Percentiles rank a stretch among this genome's conserved stretches.
Conservation (phyloP, 2,888 invertebrate genomes). For the Acanthosepion pharaonis region DNA sequence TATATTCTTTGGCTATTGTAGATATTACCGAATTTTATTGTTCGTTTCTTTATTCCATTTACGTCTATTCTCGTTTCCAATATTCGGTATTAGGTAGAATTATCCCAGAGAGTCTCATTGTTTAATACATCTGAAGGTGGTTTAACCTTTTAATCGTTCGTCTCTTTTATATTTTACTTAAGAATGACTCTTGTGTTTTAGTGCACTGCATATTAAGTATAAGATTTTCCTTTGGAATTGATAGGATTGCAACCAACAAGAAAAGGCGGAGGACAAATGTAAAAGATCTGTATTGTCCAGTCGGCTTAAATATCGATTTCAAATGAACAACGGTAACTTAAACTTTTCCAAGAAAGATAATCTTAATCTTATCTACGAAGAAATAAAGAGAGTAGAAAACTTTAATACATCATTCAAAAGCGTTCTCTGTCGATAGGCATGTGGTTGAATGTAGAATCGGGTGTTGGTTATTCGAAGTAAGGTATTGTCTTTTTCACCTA, state of each 20-base stretch:
- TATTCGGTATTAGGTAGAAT: not conserved
- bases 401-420: not conserved
- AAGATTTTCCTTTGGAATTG: not conserved
- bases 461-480: not conserved
- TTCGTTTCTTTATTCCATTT: not conserved
- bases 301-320: constrained; percentile 33
- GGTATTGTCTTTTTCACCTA: not conserved
- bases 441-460: not conserved
- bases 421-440: too few relatives aligned
- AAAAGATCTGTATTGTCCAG: not conserved
- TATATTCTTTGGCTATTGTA: not conserved
- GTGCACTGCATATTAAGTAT: not conserved
- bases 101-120: too few relatives aligned
- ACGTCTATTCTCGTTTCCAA: not conserved
- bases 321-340: not conserved
- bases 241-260: not conserved
- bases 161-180: not conserved
- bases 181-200: not conserved
- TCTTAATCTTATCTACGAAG: not conserved
- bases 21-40: not conserved
- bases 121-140: not conserved
- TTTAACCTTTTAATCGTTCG: constrained; percentile 2
- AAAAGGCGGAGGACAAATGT: not conserved
- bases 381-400: not conserved
- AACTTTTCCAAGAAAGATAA: not conserved